Base-by-base conservation (phyloP, 2,797 vertebrate genomes). In the Poecilia picta region DNA sequence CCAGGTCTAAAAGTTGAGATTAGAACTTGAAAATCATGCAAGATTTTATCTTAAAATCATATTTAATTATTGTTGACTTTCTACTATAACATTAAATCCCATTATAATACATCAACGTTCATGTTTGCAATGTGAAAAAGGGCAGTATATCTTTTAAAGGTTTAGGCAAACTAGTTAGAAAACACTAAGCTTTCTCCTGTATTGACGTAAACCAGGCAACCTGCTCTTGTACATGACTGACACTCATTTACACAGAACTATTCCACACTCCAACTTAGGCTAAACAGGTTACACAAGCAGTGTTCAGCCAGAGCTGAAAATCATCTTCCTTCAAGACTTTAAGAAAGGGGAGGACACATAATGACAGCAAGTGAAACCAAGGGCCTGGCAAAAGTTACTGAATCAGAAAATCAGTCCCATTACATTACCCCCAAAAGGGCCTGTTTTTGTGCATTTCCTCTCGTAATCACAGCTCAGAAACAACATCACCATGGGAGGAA, bases 331-430 rank as follows among this genome's bases (percentile, higher is more conserved):
- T 13, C 64, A 20, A 36, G 64, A 49, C 39, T 81, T 72, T 20
- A 78, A 49, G 39, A 78, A 53, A 71, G 39, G 20, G 70, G 53
- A 84, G 51, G 71, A 86, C 86, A 79, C 82, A 36, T 15, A 16
- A 15, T 12, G 10, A 49, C 81, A 47, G 77, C 75, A 45, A 74
- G 59, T 84, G 39, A 83, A 84, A 85, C 82, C 62, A 59, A 77
- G 79, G 66, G 68, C 74, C 46, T 74, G 77, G 53, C 75, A 76
- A 0, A 15, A 84, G 83, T 73, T 81, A 72, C 55, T 5, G 41
- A 59, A 83, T 86, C 82, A 83, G 90, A 89, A 91, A 93, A 89
- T 85, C 79, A 81, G 87, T 77, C 87, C 86, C 59, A 87, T 91
- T 84, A 85, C 76, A 77, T 81, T 81, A 47, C 77, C 84, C 89